Percentiles rank a stretch among this genome's conserved stretches.
Evolutionary conservation across 2,797 vertebrate species (phyloP).

Genomic region (Champsocephalus gunnari): DNA sequence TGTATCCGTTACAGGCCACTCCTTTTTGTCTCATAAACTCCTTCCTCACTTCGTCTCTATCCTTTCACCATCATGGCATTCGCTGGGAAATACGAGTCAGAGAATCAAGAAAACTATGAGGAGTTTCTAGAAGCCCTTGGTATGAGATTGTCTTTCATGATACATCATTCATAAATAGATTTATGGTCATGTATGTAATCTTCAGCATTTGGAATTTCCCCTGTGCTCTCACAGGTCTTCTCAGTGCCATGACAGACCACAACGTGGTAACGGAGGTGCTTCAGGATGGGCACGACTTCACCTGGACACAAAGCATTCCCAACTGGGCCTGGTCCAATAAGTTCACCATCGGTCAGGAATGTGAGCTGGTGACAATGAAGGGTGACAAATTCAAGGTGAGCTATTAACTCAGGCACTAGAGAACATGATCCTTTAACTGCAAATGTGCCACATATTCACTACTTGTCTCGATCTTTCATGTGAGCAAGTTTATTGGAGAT

Average conservation of each 20-base stretch:
- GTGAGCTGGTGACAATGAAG: slow-evolving; percentile 87
- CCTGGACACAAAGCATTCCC: slow-evolving; percentile 88
- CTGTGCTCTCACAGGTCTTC: slow-evolving; percentile 62
- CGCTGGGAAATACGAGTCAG: slow-evolving; percentile 89
- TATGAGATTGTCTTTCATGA: slow-evolving; percentile 52
- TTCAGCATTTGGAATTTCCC: slow-evolving; percentile 1
- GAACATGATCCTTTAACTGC: background rate
- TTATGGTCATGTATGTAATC: slow-evolving; percentile 1
- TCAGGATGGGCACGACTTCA: slow-evolving; percentile 90
- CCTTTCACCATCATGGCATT: slow-evolving; percentile 86
- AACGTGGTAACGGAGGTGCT: slow-evolving; percentile 89
- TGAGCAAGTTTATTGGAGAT: background rate
- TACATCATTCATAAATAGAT: background rate
- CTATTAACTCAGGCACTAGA: background rate
- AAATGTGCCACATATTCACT: background rate
- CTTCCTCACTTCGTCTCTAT: slow-evolving; percentile 11
- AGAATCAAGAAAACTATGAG: slow-evolving; percentile 92
- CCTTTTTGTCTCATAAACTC: slow-evolving; percentile 44
- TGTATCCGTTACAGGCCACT: slow-evolving; percentile 42
- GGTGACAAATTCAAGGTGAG: slow-evolving; percentile 90
- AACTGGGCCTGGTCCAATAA: slow-evolving; percentile 85
- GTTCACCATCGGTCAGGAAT: slow-evolving; percentile 88
- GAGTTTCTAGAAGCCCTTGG: slow-evolving; percentile 89
- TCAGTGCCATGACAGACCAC: slow-evolving; percentile 85
- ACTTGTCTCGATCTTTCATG: background rate